Conservation (phyloP, 2,113 vertebrate genomes). For the Ciconia stormi region DNA sequence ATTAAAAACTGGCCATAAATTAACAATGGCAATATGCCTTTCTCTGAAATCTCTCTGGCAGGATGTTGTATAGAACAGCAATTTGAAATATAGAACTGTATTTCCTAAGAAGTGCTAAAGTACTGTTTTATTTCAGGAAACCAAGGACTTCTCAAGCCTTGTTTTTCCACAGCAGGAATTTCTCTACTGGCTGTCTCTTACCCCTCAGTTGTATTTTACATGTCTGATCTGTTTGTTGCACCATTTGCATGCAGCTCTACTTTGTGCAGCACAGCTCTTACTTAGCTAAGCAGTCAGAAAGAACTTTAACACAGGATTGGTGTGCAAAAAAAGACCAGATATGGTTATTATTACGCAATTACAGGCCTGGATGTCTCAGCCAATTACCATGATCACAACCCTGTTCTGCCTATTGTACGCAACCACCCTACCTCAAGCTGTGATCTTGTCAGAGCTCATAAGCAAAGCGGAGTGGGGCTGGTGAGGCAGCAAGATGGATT, state of each 20-base stretch:
- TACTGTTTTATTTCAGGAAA: not conserved
- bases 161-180: not conserved
- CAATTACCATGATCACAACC: constrained; percentile 11
- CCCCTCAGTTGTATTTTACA: not conserved
- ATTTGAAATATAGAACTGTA: not conserved
- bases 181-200: not conserved
- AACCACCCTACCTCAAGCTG: not conserved
- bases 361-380: not conserved
- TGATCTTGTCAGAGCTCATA: constrained; percentile 19
- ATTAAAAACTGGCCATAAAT: not conserved
- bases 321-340: not conserved
- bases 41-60: not conserved
- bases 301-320: not conserved
- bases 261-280: not conserved
- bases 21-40: not conserved
- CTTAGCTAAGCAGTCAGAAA: not conserved
- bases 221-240: not conserved
- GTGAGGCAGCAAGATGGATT: not conserved
- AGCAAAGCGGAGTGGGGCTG: not conserved
- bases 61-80: not conserved
- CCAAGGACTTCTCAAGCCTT: not conserved
- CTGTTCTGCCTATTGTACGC: not conserved
- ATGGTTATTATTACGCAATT: constrained; percentile 17
- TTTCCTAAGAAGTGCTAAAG: not conserved
- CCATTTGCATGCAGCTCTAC: not conserved